Evolutionary conservation across 2,797 vertebrate species (phyloP).

Genomic region (Sebastiscus albofasciatus): DNA sequence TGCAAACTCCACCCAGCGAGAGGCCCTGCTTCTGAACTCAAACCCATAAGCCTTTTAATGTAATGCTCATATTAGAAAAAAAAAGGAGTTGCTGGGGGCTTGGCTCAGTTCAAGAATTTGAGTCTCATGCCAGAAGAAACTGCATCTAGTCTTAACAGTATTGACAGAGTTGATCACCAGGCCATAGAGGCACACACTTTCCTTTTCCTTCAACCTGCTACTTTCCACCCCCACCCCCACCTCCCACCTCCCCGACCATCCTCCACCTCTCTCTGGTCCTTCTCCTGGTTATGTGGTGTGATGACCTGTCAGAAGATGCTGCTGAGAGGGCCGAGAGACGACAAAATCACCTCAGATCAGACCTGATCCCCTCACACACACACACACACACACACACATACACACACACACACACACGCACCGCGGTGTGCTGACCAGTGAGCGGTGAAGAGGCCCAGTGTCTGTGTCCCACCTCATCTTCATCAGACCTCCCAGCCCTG

Average conservation of each 20-base stretch:
- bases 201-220: constrained; percentile 6
- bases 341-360: constrained; percentile 69
- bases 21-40: no score
- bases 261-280: constrained; percentile 36
- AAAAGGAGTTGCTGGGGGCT: no score
- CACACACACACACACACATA: constrained; percentile 2
- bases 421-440: constrained; percentile 57
- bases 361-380: constrained; percentile 58
- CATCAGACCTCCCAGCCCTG: constrained; percentile 67
- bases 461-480: constrained; percentile 68
- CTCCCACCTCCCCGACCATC: neutral
- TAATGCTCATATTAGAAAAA: no score
- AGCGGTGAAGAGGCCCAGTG: constrained; percentile 69
- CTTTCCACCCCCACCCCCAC: neutral
- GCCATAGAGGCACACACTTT: neutral
- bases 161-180: neutral
- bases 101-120: neutral
- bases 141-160: neutral
- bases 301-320: constrained; percentile 69
- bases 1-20: no score
- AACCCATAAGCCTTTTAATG: no score
- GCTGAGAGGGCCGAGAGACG: constrained; percentile 38
- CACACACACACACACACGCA: constrained; percentile 2
- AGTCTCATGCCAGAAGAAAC: neutral
- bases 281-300: constrained; percentile 48